phyloP scores from a whole-genome alignment of 2,888 invertebrate species.

The Altica lythri region DNA sequence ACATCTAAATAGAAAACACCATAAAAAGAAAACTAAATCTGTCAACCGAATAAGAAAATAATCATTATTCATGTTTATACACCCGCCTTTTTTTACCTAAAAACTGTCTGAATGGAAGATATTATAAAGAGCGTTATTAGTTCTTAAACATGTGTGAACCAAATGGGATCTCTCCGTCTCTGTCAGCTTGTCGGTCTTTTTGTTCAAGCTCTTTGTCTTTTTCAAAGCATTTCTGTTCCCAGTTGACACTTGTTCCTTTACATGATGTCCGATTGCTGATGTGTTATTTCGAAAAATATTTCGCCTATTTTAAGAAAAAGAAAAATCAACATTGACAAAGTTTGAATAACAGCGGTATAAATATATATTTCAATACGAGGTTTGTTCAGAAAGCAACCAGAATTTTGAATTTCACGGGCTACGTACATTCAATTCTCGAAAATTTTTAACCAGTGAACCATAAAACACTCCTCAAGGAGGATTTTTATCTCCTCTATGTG shows the following conservation, averaged over 20 bases:
- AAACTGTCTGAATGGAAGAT: conserved; percentile 36
- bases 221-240: conserved; percentile 25
- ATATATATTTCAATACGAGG: too few relatives aligned
- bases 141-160: conserved; percentile 43
- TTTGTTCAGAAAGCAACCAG: too few relatives aligned
- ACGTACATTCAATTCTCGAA: too few relatives aligned
- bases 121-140: conserved; percentile 37
- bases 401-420: too few relatives aligned
- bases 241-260: conserved; percentile 35
- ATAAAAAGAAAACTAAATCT: conserved; percentile 39
- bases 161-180: conserved; percentile 38
- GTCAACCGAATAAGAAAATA: conserved; percentile 39
- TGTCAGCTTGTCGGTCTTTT: conserved; percentile 22
- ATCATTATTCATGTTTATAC: conserved; percentile 40
- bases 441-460: too few relatives aligned
- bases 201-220: conserved; percentile 24
- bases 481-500: too few relatives aligned
- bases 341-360: background rate
- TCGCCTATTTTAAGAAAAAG: conserved; percentile 28
- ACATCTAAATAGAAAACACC: conserved; percentile 25
- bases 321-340: conserved; percentile 7
- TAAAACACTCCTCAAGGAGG: too few relatives aligned
- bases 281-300: conserved; percentile 34
- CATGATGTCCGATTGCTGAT: conserved; percentile 24
- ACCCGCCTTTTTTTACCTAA: conserved; percentile 31